Conservation (phyloP, 2,888 invertebrate species). For the Mythimna albipuncta region DNA sequence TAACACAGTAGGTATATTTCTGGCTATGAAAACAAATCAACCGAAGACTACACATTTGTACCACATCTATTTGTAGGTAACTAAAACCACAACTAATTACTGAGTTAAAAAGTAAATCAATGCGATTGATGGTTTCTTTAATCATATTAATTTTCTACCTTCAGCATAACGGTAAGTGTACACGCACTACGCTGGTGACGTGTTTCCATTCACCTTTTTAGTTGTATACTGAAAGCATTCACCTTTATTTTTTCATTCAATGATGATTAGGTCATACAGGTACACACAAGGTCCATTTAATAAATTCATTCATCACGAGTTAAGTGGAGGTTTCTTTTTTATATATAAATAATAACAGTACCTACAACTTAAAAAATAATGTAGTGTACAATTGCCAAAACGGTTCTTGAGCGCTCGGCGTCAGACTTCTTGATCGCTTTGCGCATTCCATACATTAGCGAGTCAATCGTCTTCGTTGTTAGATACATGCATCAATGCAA, state of each 20-base stretch:
- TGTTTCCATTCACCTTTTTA: conserved; percentile 21
- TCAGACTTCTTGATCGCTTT: too few relatives aligned
- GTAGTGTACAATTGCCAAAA: too few relatives aligned
- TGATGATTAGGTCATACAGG: background rate
- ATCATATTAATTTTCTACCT: conserved; percentile 10
- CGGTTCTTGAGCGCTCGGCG: too few relatives aligned
- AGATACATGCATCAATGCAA: too few relatives aligned
- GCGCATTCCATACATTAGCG: too few relatives aligned
- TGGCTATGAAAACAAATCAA: background rate
- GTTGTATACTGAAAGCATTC: conserved; percentile 24
- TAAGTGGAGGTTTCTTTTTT: background rate
- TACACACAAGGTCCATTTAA: conserved; percentile 8
- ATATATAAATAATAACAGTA: too few relatives aligned
- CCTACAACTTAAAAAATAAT: too few relatives aligned
- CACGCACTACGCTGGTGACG: conserved; percentile 16
- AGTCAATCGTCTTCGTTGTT: too few relatives aligned
- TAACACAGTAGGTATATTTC: background rate
- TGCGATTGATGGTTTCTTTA: conserved; percentile 7
- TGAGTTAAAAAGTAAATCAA: background rate
- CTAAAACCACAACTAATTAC: background rate
- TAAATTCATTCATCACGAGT: conserved; percentile 3
- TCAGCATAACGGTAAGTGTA: background rate
- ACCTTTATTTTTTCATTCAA: conserved; percentile 22
- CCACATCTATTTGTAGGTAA: conserved; percentile 5
- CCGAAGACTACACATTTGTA: background rate